phyloP scores from a whole-genome alignment of 2,113 vertebrate genomes.

The Noturus placidus region DNA sequence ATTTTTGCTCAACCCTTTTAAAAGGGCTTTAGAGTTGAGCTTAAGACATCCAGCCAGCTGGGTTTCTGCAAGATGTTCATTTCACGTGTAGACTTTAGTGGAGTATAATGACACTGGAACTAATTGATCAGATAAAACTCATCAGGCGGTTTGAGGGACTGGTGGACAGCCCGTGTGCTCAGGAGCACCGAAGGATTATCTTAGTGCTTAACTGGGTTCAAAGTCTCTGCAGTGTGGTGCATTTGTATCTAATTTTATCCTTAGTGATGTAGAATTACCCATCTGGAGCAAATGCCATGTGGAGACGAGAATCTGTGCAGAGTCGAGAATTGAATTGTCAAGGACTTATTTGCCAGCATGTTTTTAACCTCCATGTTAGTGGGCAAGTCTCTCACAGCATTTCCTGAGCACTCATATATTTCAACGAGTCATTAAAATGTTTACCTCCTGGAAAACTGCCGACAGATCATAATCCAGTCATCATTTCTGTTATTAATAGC shows the following conservation, averaged over 20 bases:
- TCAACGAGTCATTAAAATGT: slow-evolving; percentile 3
- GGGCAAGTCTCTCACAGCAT: not conserved
- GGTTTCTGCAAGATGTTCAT: slow-evolving; percentile 2
- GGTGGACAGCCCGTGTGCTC: slow-evolving; percentile 5
- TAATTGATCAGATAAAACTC: slow-evolving; percentile 50
- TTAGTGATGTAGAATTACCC: slow-evolving; percentile 6
- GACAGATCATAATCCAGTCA: not conserved
- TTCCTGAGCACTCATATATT: slow-evolving; percentile 14
- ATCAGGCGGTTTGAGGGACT: slow-evolving; percentile 36
- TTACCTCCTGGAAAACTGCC: not conserved
- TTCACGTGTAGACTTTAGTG: slow-evolving; percentile 31
- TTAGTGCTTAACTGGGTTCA: slow-evolving; percentile 17
- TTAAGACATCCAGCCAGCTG: not conserved
- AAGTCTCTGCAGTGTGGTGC: not conserved
- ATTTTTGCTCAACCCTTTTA: not conserved
- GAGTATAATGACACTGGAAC: slow-evolving; percentile 29
- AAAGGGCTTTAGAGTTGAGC: not conserved
- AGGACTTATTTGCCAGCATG: slow-evolving; percentile 19
- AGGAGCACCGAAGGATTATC: slow-evolving; percentile 27
- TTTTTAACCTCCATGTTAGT: not conserved
- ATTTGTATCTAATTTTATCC: slow-evolving; percentile 36
- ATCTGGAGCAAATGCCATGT: slow-evolving; percentile 29
- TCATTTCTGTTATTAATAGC: not conserved
- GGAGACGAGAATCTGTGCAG: not conserved
- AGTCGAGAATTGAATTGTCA: slow-evolving; percentile 18